Evolutionary conservation across 2,888 invertebrate species (phyloP), one percentile per base, ranked within the genome.

Genomic region (Megamerina dolium): DNA sequence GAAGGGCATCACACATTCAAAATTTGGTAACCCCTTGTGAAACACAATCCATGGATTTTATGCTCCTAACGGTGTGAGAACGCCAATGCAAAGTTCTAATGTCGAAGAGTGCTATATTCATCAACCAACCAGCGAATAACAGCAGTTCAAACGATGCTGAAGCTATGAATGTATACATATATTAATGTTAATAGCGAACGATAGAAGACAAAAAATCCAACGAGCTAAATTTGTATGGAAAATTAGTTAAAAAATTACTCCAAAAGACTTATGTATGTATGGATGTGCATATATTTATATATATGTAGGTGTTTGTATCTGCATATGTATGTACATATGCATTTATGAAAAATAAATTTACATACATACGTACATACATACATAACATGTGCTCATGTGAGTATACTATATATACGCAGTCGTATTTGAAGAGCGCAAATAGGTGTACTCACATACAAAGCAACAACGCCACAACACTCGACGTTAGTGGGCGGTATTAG

Each of bases 401-500:
- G 31, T 33, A 26, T 29, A 39, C 26, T n/a, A n/a, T n/a, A 38
- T 27, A 33, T 27, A 17, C 16, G 18, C 20, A 33, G n/a, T n/a
- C n/a, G n/a, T n/a, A n/a, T n/a, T n/a, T n/a, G 32, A 12, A 19
- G 14, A 4, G 17, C 26, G 13, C 14, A 21, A 4, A 9, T 21
- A 16, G 10, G 16, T 12, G 14, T 2, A 46, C 26, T 13, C 16
- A 36, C 36, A 14, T 10, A 23, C 23, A 23, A 8, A 8, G 10
- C 10, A 23, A 30, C 14, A 27, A 18, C 30, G 20, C 29, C 21
- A 30, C 14, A n/a, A n/a, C 32, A 37, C 33, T 36, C 46, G 54
- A 58, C 59, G 64, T 68, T 68, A 63, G 67, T 68, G 66, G 68
- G 69, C 68, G 68, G 67, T 65, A 66, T 67, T 67, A 69, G 69